A percentile compares a stretch with the other conserved stretches of the same genome.
Conservation (phyloP, 2,888 invertebrate species). For the Calephelis perditalis region DNA sequence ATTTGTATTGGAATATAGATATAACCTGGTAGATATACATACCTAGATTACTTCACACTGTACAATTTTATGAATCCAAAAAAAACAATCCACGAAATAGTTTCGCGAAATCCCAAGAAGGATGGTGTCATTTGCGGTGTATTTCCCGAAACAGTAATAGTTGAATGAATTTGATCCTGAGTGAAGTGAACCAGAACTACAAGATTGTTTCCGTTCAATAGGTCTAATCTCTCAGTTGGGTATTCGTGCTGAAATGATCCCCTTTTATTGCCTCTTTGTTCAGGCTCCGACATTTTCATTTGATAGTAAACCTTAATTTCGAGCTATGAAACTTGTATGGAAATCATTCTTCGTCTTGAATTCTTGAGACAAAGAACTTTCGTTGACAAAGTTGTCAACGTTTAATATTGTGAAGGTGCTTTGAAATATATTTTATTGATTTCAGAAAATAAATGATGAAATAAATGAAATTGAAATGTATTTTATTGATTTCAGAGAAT, state of each 20-base stretch:
- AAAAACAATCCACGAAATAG: no score
- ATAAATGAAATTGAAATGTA: no score
- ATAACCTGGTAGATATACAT: no score
- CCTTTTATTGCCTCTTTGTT: constrained; percentile 68
- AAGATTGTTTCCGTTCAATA: constrained; percentile 74
- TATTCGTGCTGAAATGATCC: constrained; percentile 70
- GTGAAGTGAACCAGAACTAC: constrained; percentile 67
- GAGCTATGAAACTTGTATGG: constrained; percentile 8
- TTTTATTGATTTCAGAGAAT: no score
- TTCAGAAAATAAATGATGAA: background rate
- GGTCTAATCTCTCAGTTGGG: constrained; percentile 69
- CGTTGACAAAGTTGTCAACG: background rate
- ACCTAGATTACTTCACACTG: no score
- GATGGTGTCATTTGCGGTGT: constrained; percentile 35
- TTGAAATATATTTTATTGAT: constrained; percentile 1
- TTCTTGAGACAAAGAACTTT: constrained; percentile 18
- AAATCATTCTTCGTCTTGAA: constrained; percentile 15
- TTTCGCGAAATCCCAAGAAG: no score
- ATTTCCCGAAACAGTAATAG: constrained; percentile 48
- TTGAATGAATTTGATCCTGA: constrained; percentile 44
- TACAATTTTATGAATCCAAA: no score
- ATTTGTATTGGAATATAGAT: no score
- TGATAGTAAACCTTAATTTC: constrained; percentile 21
- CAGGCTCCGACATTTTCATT: constrained; percentile 53
- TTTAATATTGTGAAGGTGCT: background rate